Base-by-base conservation (phyloP, 2,888 invertebrate genomes). In the Phalera bucephala region DNA sequence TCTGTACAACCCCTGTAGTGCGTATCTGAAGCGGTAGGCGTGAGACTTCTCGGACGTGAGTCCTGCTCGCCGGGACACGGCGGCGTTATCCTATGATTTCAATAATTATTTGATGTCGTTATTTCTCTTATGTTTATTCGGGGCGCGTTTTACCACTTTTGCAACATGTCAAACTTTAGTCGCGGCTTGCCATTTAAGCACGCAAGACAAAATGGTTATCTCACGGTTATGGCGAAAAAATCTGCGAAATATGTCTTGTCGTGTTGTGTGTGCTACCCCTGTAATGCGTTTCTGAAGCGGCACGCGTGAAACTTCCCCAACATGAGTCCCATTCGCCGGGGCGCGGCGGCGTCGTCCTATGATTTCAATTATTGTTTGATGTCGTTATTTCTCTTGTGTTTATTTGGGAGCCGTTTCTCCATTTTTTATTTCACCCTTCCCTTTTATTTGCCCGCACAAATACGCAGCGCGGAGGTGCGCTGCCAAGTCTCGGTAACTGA, bases 341-440 rank as follows among this genome's bases (percentile, higher is more conserved):
- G 13, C 38, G 38, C 32, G 17, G 45, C 49, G 63, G 55, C 64
- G 61, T 53, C 52, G 56, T 71, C 75, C 80, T 78, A 83, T 84
- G 84, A 85, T 87, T 88, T 87, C 88, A 85, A 87, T 87, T 87
- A 86, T 83, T 84, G 72, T 87, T 87, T 83, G 81, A 85, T 80
- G 78, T n/a, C n/a, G n/a, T n/a, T n/a, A n/a, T n/a, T n/a, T n/a
- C n/a, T n/a, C n/a, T n/a, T n/a, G n/a, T n/a, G n/a, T n/a, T n/a
- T 83, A 81, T 84, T 86, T 79, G 79, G 78, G 76, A 68, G 72
- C n/a, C n/a, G n/a, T n/a, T n/a, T n/a, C n/a, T n/a, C n/a, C n/a
- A n/a, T n/a, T n/a, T n/a, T n/a, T n/a, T 75, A 70, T 67, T 77
- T 80, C 66, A 78, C 82, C 81, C 81, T 79, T 81, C 78, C 73